A percentile compares a stretch with the other conserved stretches of the same genome.
These are phyloP conservation scores for Anastatus disparis DNA, from an alignment of 1,140 invertebrate species.

Conservation along the genomic window DNA sequence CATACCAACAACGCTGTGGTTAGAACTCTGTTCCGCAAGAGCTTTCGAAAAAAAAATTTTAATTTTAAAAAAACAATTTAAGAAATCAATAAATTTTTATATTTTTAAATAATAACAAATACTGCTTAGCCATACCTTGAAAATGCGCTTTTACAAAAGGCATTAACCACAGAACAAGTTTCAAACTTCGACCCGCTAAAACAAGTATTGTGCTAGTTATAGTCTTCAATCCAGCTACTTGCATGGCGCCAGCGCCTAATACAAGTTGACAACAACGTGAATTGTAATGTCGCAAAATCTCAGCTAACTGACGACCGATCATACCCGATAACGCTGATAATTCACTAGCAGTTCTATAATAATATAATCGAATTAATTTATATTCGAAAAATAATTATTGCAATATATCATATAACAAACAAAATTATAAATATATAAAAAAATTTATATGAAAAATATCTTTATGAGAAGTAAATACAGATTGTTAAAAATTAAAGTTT, in stretches of 20 bases:
- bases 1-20: constrained; percentile 52
- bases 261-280: constrained; percentile 93
- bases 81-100: no score
- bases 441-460: no score
- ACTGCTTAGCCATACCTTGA: constrained; percentile 58
- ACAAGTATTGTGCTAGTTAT: constrained; percentile 96
- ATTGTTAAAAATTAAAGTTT: no score
- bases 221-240: constrained; percentile 93
- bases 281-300: constrained; percentile 91
- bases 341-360: constrained; percentile 63
- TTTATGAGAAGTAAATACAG: no score
- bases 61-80: no score
- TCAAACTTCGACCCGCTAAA: constrained; percentile 87
- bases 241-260: constrained; percentile 93
- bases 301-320: constrained; percentile 83
- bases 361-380: constrained; percentile 9
- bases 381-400: constrained; percentile 7
- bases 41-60: constrained; percentile 45
- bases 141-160: constrained; percentile 78
- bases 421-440: no score
- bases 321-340: constrained; percentile 74
- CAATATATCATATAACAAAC: no score
- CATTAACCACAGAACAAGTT: constrained; percentile 82
- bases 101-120: not conserved
- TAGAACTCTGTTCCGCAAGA: constrained; percentile 56